These are phyloP conservation scores for Drosophila anceps DNA, from an alignment of 2,888 invertebrate species.

Conservation along the genomic window DNA sequence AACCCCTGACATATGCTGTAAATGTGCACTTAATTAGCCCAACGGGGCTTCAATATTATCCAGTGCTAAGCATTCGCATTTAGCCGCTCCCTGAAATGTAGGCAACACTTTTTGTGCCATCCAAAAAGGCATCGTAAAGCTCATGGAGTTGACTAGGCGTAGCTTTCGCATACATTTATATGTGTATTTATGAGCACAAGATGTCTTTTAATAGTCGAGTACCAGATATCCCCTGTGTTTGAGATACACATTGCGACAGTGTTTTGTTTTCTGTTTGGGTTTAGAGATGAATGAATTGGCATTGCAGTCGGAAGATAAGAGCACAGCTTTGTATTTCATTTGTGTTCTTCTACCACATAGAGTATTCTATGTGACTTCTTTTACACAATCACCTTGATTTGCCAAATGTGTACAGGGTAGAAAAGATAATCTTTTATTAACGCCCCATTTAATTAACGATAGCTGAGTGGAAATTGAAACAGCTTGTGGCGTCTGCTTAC, in stretches of 20 bases:
- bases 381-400: background rate
- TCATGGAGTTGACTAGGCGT: slow-evolving; percentile 33
- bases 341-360: background rate
- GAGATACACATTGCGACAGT: background rate
- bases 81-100: slow-evolving; percentile 34
- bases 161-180: background rate
- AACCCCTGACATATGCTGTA: slow-evolving; percentile 48
- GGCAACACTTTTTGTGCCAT: slow-evolving; percentile 51
- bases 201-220: background rate
- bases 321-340: background rate
- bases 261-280: background rate
- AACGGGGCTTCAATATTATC: slow-evolving; percentile 38
- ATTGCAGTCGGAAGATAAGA: too few relatives aligned
- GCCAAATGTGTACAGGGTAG: slow-evolving; percentile 8
- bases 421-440: slow-evolving; percentile 40
- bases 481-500: slow-evolving; percentile 18
- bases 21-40: slow-evolving; percentile 64
- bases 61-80: slow-evolving; percentile 30
- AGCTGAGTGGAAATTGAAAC: slow-evolving; percentile 34
- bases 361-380: background rate
- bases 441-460: slow-evolving; percentile 73
- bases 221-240: slow-evolving; percentile 5
- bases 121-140: slow-evolving; percentile 42
- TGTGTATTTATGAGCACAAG: background rate
- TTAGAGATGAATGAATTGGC: background rate